Base-by-base conservation (phyloP, 2,888 invertebrate species). In the Zelleria hepariella region DNA sequence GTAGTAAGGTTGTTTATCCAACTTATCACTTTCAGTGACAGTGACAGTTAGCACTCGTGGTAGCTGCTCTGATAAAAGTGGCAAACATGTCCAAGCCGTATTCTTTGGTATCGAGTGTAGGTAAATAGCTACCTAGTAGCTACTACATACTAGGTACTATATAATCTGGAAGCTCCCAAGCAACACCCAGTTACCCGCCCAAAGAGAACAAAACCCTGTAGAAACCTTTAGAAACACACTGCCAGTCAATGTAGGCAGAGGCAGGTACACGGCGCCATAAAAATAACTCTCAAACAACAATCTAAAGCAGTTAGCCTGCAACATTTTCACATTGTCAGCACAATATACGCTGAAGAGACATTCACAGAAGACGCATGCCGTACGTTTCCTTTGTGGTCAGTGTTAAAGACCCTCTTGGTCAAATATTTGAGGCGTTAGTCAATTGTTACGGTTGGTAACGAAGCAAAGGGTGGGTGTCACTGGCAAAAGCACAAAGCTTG, bases 281-380 rank as follows among this genome's bases (percentile, higher is more conserved):
- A 42, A 42, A 42, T 42, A 42, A 42, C 32, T 23, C 20, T 51
- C 23, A 51, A 51, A 51, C 20, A 21, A 51, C 51, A 51, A 20
- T 51, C 10, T 51, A 51, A 20, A 51, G 49, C 49, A 51, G 23
- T 42, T 42, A 42, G 32, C 32, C 32, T 20, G 32, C 32, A 32
- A 32, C 55, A 32, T 32, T 55, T 32, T 55, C 55, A 55, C 32
- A 27, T 27, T 55, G 55, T 55, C 55, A 55, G 55, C 55, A 53
- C 53, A 3, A 21, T 21, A 49, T 2, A 7, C 7, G 49, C 32
- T 42, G 15, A 42, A 15, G 15, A 42, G 15, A 42, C 3, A n/a
- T n/a, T n/a, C n/a, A n/a, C n/a, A n/a, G 32, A 42, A 42, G 4
- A 42, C 32, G 15, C 15, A 42, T 15, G 32, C 32, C 10, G 3